phyloP scores from a whole-genome alignment of 30 jellyfish, hydroid and myxozoan species.

The Rhopilema esculentum region DNA sequence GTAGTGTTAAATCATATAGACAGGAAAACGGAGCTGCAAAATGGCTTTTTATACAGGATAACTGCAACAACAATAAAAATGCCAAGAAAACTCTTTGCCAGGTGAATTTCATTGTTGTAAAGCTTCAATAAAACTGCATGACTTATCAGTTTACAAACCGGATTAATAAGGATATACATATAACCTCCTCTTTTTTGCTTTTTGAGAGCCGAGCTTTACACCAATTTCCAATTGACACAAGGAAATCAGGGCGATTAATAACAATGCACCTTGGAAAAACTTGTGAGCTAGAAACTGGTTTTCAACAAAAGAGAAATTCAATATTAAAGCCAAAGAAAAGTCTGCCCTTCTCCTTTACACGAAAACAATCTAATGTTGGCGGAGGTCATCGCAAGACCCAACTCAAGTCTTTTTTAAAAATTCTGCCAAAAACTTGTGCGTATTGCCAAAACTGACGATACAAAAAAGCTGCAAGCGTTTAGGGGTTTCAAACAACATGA shows the following conservation, averaged over 20 bases:
- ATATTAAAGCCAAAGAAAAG: neutral
- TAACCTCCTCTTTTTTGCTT: too few relatives aligned
- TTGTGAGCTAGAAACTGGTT: neutral
- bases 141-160: neutral
- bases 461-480: too few relatives aligned
- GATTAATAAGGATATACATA: neutral
- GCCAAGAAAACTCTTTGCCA: neutral
- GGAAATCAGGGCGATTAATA: neutral
- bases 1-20: neutral
- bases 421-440: too few relatives aligned
- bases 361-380: neutral
- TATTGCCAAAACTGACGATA: too few relatives aligned
- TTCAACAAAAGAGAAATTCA: neutral
- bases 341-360: neutral
- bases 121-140: neutral
- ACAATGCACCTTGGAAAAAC: neutral
- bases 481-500: neutral
- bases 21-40: neutral
- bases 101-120: neutral
- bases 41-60: neutral
- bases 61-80: neutral
- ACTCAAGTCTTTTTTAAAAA: neutral
- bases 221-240: too few relatives aligned
- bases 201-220: too few relatives aligned
- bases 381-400: neutral